Evolutionary conservation across 1,140 invertebrate species (phyloP).

Genomic region (Tetragnatha versicolor): DNA sequence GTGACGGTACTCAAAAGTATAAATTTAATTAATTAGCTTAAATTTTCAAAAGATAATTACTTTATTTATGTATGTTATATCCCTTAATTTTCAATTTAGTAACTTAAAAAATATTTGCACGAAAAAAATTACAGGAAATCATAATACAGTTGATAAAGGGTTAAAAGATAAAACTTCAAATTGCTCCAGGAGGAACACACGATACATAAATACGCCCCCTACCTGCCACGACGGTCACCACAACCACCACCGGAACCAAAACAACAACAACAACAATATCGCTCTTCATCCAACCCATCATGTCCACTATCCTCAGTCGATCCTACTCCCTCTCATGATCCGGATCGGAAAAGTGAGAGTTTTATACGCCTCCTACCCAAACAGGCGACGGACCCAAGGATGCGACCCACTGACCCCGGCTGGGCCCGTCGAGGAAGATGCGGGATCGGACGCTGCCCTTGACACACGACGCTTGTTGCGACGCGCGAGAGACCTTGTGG

Average conservation of each 20-base stretch:
- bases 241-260: background rate
- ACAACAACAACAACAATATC: background rate
- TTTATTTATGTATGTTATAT: no score
- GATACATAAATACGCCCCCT: background rate
- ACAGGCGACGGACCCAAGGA: conserved; percentile 16
- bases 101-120: no score
- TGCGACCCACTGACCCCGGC: conserved; percentile 13
- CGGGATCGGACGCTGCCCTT: conserved; percentile 4
- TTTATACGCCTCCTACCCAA: conserved; percentile 2
- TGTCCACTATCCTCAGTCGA: background rate
- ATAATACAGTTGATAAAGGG: no score
- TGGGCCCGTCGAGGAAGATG: background rate
- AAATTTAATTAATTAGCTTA: no score
- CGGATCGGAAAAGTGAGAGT: conserved; percentile 19
- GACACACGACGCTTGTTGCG: background rate
- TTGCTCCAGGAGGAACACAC: no score
- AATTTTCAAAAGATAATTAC: no score
- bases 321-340: background rate
- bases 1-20: no score
- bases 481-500: background rate
- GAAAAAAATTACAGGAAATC: no score
- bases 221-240: background rate
- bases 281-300: background rate
- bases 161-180: no score
- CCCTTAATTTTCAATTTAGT: no score